Evolutionary conservation across 2,888 invertebrate genomes (phyloP), one percentile per base, ranked within the genome.

Genomic region (Caradrina kadenii): DNA sequence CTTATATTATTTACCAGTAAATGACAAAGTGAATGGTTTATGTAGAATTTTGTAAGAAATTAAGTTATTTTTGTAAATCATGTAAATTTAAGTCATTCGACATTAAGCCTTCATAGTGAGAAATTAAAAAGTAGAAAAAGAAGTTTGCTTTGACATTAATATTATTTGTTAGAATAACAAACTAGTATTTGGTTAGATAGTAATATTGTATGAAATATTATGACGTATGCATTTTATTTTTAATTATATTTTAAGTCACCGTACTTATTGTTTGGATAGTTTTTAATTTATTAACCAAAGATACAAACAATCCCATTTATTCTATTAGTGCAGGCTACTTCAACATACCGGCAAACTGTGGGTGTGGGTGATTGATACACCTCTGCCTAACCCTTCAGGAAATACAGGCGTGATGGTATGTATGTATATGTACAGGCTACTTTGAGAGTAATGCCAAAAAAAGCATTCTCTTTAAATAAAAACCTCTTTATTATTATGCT

Each of bases 261-360:
- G 55, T 69, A 69, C 39, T 59, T 78, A 63, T 56, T 62, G n/a
- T 54, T 15, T 19, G 13, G 13, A 10, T 56, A 56, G 31, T 19
- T 69, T 48, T 15, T 69, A 52, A 45, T 62, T 72, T 59, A 63
- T 61, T 66, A 26, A 39, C 82, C 79, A 83, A 82, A 83, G 81
- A 79, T 3, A 13, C 11, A 13, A 22, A 7, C 17, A 13, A 17
- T 45, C 10, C 0, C 1, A n/a, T 31, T 48, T 48, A 5, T 58
- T 49, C 2, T 42, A 19, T 26, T 21, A 55, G 4, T 21, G n/a
- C n/a, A n/a, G n/a, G n/a, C n/a, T n/a, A n/a, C n/a, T n/a, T n/a
- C n/a, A n/a, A n/a, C n/a, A n/a, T n/a, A n/a, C n/a, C n/a, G n/a
- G n/a, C n/a, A n/a, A n/a, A n/a, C n/a, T n/a, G n/a, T n/a, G n/a